Evolutionary conservation across 2,113 vertebrate species (phyloP), one percentile per base, ranked within the genome.

Genomic region (Corydoras maculifer): DNA sequence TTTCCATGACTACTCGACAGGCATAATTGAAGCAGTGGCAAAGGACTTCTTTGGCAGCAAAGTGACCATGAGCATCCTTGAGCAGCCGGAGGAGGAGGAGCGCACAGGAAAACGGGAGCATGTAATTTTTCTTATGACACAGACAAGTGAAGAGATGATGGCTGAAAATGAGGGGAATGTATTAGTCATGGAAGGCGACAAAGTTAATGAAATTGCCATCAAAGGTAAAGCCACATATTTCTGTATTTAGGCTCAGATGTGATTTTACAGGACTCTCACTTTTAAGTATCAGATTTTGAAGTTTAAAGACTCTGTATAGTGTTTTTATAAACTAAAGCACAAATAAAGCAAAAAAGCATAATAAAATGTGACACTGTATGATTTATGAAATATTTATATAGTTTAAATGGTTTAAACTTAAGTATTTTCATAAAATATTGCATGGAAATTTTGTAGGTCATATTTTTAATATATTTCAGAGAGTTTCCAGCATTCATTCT

Each of bases 31-130:
- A 72, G 85, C 89, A 4, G 84, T 90, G 29, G 87, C 86, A 15
- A 87, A 82, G 78, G 91, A 93, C 6, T 88, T 93, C 74, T 94
- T 92, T 31, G 63, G 86, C 18, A 82, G 66, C 29, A 77, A 90
- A 49, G 86, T 90, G 73, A 83, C 75, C 60, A 84, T 88, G 84
- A 79, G 80, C 65, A 86, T 92, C 62, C 84, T 92, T 25, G 84
- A 88, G 76, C 77, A 88, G 65, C 84, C 73, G 1, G 77, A 90
- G 72, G 87, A 91, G 55, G 76, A 84, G 6, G 87, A 90, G 50
- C 84, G 79, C 12, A 91, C 87, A 3, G 89, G 88, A n/a, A 87
- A 87, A 77, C 87, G 86, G 73, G 91, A 94, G 4, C 85, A 89
- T 1, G 81, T 89, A 7, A 83, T 89, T 61, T 94, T 93, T 71